Base-by-base conservation (phyloP, 2,113 vertebrate species). In the Lophura nycthemera region DNA sequence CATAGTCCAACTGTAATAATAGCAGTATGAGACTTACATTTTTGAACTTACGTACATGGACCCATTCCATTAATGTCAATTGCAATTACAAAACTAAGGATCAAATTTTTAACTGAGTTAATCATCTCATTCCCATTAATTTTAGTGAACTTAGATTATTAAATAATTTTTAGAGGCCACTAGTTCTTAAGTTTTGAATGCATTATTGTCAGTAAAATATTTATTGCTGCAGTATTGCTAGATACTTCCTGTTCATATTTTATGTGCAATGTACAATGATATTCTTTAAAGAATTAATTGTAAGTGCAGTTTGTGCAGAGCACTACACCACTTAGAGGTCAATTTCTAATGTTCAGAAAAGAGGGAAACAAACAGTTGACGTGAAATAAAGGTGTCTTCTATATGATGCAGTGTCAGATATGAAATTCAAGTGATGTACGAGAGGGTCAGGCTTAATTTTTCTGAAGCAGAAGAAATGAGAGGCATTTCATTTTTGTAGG, bases 401-500 rank as follows among this genome's bases (percentile, higher is more conserved):
- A 9, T 76, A 50, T 1, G 60, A 75, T 89, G 32, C 8, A 3
- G 7, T 57, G 61, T 86, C 83, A 80, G 61, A 70, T 42, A 24
- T 73, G 63, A 72, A 92, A 79, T 83, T 83, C 67, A 76, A 94
- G 92, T 60, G 95, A 75, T 2, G 34, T 54, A 71, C 27, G 79
- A 96, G 96, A 95, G 81, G 45, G 64, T 83, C 75, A 50, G 27
- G 47, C 66, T 96, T 92, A 92, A 95, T 93, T 95, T 97, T 97
- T 52, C 42, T 91, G 84, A 94, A 93, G 93, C 92, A 94, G 88
- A 97, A 97, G 86, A 93, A 97, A 94, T 71, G 90, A 96, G 90
- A 96, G 78, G 74, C 91, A 88, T 92, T 96, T 96, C 81, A 89
- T 97, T 98, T 96, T 86, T 94, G 77, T 92, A 96, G 96, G 97